A percentile compares a stretch with the other conserved stretches of the same genome.
These are phyloP conservation scores for Plecotus auritus DNA, from an alignment of 2,113 vertebrate species.

Conservation along the genomic window DNA sequence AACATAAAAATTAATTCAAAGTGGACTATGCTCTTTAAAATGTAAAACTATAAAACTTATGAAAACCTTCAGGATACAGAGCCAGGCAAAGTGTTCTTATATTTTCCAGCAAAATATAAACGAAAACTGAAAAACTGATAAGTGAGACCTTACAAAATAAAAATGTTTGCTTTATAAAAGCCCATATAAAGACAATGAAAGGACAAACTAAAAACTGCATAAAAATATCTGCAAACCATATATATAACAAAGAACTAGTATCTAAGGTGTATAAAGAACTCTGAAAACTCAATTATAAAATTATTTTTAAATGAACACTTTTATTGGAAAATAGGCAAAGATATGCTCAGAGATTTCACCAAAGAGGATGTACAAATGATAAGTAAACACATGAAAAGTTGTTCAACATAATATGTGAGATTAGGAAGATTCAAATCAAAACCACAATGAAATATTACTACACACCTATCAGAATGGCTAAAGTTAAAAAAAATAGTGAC, in stretches of 20 bases:
- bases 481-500: background rate
- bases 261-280: background rate
- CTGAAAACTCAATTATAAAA: background rate
- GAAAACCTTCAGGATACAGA: background rate
- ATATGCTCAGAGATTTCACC: background rate
- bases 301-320: background rate
- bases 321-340: background rate
- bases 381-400: background rate
- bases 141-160: background rate
- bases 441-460: background rate
- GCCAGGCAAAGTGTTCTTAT: background rate
- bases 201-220: background rate
- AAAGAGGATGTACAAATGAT: background rate
- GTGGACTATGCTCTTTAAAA: background rate
- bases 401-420: background rate
- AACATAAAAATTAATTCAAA: background rate
- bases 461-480: background rate
- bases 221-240: background rate
- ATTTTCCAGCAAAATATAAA: background rate
- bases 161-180: background rate
- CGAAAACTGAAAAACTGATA: background rate
- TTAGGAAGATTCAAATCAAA: background rate
- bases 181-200: background rate
- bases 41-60: background rate
- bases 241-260: background rate